phyloP scores from a whole-genome alignment of 2,113 vertebrate species.

The Petroica traversi region DNA sequence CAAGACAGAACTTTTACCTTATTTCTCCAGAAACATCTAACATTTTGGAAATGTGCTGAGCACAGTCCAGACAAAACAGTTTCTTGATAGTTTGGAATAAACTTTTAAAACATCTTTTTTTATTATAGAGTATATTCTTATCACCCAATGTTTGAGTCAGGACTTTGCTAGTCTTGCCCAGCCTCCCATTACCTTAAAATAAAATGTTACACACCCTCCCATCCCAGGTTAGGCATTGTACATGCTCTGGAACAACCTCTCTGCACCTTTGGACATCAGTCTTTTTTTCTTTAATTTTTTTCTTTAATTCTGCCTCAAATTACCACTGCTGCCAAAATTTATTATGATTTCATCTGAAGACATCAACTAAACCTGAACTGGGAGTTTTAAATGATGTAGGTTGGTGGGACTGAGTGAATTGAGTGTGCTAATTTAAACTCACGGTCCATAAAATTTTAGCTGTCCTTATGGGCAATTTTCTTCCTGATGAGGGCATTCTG shows the following conservation, averaged over 20 bases:
- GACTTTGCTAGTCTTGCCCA: neutral
- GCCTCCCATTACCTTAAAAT: neutral
- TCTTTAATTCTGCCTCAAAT: neutral
- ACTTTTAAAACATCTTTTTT: neutral
- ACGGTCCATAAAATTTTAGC: neutral
- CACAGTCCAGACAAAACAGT: neutral
- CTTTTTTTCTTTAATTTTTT: too few relatives aligned
- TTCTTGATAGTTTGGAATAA: neutral
- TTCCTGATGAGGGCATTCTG: neutral
- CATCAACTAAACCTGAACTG: neutral
- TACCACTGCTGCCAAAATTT: neutral
- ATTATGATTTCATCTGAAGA: neutral
- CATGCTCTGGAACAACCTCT: neutral
- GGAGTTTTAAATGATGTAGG: neutral
- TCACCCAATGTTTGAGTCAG: neutral
- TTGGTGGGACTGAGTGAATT: neutral
- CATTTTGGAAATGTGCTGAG: neutral
- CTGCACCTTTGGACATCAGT: neutral
- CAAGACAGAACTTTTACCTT: neutral
- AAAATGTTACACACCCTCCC: neutral
- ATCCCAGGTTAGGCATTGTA: neutral
- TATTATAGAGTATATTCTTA: neutral
- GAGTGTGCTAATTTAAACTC: neutral
- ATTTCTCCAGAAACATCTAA: neutral
- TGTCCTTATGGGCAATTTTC: neutral